Evolutionary conservation across 2,113 vertebrate species (phyloP).

Genomic region (Sialia sialis): DNA sequence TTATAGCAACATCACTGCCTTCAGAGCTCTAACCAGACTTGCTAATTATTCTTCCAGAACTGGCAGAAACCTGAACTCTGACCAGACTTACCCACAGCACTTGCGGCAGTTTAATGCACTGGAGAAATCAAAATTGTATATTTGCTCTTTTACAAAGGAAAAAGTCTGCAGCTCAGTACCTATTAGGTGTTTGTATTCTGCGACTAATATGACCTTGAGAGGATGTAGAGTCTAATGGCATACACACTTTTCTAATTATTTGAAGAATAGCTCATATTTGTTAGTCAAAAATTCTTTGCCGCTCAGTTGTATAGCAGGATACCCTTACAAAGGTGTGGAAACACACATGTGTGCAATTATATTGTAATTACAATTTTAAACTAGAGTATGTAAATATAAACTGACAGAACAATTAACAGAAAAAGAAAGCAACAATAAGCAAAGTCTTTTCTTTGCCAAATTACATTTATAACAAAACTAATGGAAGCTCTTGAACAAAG

Average conservation of each 20-base stretch:
- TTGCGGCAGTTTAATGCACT: constrained; percentile 35
- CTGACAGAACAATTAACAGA: neutral
- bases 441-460: neutral
- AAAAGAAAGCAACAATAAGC: neutral
- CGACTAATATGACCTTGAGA: neutral
- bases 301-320: neutral
- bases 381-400: neutral
- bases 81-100: neutral
- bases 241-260: neutral
- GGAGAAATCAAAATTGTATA: constrained; percentile 55
- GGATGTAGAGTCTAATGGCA: neutral
- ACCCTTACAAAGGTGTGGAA: neutral
- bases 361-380: neutral
- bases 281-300: neutral
- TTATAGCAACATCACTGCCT: neutral
- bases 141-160: constrained; percentile 23
- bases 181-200: neutral
- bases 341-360: constrained; percentile 20
- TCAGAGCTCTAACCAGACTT: neutral
- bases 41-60: constrained; percentile 14
- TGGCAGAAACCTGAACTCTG: constrained; percentile 49
- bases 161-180: neutral
- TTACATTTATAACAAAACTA: neutral
- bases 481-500: neutral
- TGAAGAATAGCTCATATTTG: neutral